A percentile compares a stretch with the other conserved stretches of the same genome.
Conservation (phyloP, 2,888 invertebrate species). For the Phorcus lineatus region DNA sequence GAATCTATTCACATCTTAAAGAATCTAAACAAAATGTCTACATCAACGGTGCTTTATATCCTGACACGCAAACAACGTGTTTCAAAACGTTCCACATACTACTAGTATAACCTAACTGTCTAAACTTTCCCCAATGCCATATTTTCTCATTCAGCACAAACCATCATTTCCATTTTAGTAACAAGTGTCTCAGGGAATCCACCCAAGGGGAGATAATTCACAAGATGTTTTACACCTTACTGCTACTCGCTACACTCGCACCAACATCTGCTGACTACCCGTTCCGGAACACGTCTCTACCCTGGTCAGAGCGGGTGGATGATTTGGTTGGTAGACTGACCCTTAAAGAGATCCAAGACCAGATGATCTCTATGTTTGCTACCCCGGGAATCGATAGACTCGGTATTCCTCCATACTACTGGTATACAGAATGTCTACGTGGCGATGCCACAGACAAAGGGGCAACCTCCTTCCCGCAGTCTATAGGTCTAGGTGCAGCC, state of each 20-base stretch:
- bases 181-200: too few species aligned
- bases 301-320: not conserved
- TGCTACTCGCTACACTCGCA: not conserved
- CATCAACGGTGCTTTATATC: too few species aligned
- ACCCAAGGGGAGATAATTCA: too few species aligned
- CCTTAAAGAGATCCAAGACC: not conserved
- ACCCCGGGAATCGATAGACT: not conserved
- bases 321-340: not conserved
- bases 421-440: not conserved
- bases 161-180: too few species aligned
- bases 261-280: not conserved
- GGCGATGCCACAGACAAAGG: not conserved
- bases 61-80: too few species aligned
- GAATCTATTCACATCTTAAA: too few species aligned
- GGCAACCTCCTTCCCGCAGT: not conserved
- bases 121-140: too few species aligned
- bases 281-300: not conserved
- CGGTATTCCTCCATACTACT: not conserved
- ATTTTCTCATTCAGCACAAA: too few species aligned
- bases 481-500: not conserved
- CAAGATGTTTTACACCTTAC: too few species aligned
- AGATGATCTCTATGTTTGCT: not conserved
- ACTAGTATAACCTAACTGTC: too few species aligned
- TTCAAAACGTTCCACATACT: too few species aligned
- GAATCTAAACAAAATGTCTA: too few species aligned